A percentile compares a stretch with the other conserved stretches of the same genome.
Evolutionary conservation across 2,113 vertebrate species (phyloP).

Genomic region (Pelobates fuscus): DNA sequence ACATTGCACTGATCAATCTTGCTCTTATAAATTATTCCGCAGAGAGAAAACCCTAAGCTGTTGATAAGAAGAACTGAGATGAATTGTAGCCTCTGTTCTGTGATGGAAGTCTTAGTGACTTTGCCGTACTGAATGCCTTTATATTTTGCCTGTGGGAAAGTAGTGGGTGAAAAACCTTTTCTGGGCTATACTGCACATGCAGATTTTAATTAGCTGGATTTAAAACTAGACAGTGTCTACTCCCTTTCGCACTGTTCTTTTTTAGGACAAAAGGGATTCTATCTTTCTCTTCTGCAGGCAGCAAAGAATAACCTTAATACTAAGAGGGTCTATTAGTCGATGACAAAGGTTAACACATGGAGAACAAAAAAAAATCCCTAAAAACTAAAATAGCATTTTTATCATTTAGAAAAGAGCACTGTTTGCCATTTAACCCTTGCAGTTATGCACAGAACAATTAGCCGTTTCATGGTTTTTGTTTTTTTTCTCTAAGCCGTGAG

Average conservation of each 20-base stretch:
- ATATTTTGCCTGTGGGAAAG: conserved; percentile 80
- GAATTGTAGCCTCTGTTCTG: conserved; percentile 73
- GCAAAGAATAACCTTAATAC: conserved; percentile 59
- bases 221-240: conserved; percentile 69
- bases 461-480: too few relatives aligned
- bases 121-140: conserved; percentile 77
- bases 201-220: conserved; percentile 79
- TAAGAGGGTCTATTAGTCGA: conserved; percentile 62
- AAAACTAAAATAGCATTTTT: conserved; percentile 44
- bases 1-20: conserved; percentile 52
- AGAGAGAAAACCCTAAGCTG: conserved; percentile 3
- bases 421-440: conserved; percentile 30
- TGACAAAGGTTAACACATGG: conserved; percentile 67
- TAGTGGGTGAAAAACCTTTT: conserved; percentile 71
- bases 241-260: conserved; percentile 57
- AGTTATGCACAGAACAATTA: too few relatives aligned
- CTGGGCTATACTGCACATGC: conserved; percentile 70
- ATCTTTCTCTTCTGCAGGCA: conserved; percentile 58
- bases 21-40: conserved; percentile 36
- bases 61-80: conserved; percentile 68
- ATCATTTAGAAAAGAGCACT: conserved; percentile 61
- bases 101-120: conserved; percentile 72
- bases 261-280: conserved; percentile 70
- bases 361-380: conserved; percentile 53
- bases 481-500: too few relatives aligned